Conservation (phyloP, 2,797 vertebrate genomes). For the Eptatretus atami region DNA sequence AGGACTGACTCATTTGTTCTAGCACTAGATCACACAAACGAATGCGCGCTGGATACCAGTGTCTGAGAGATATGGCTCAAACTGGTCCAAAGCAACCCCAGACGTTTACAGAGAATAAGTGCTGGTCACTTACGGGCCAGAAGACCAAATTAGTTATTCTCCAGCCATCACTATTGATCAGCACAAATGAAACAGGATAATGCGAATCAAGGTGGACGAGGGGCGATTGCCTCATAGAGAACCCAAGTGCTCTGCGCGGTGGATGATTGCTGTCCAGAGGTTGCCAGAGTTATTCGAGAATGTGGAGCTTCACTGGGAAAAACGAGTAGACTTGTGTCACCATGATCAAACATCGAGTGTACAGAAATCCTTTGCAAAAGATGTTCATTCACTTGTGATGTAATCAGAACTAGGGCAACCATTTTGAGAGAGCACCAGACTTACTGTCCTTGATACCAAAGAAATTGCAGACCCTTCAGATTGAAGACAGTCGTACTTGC, state of each 20-base stretch:
- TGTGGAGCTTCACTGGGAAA: constrained; percentile 2
- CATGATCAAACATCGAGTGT: constrained; percentile 3
- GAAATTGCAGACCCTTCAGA: constrained; percentile 7
- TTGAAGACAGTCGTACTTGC: constrained; percentile 5
- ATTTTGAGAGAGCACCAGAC: constrained; percentile 2
- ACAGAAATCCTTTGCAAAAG: constrained; percentile 4
- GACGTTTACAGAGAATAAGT: constrained; percentile 5
- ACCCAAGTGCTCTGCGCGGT: too few species aligned
- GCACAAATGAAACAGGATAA: background rate
- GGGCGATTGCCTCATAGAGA: too few species aligned
- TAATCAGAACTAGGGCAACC: too few species aligned
- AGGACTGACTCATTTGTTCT: constrained; percentile 6
- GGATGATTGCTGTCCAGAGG: constrained; percentile 3
- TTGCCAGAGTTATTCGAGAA: constrained; percentile 8
- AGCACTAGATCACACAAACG: too few species aligned
- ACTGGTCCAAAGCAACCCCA: constrained; percentile 4
- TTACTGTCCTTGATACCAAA: constrained; percentile 6
- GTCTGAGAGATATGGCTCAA: constrained; percentile 7
- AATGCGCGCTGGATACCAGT: too few species aligned
- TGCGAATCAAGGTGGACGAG: too few species aligned
- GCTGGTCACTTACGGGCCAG: background rate
- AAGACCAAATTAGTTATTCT: constrained; percentile 6
- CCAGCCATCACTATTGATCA: constrained; percentile 6
- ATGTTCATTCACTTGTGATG: too few species aligned
- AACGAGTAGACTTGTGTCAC: too few species aligned